Evolutionary conservation across 2,888 invertebrate species (phyloP).

Genomic region (Pristionchus entomophagus): DNA sequence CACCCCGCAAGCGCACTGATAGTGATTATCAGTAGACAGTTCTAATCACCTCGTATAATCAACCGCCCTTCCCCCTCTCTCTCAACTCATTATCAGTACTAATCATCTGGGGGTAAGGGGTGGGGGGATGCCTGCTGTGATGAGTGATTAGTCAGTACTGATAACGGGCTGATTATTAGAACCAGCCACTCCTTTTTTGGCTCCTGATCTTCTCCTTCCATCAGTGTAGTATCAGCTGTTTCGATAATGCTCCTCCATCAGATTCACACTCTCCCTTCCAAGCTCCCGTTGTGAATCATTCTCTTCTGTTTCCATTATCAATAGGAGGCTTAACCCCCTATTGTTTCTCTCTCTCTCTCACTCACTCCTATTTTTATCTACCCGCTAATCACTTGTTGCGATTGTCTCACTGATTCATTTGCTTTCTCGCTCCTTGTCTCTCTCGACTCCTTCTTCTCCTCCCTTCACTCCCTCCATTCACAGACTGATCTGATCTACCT

Average conservation of each 20-base stretch:
- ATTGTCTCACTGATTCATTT: neutral
- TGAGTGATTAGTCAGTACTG: neutral
- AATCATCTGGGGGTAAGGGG: neutral
- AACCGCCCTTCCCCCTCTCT: neutral
- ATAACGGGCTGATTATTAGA: neutral
- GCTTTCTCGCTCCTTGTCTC: neutral
- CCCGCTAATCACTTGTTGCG: neutral
- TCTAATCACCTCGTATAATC: neutral
- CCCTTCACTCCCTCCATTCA: no score
- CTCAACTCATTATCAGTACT: neutral
- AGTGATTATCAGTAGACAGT: neutral
- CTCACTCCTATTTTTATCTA: neutral
- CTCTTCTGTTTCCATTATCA: neutral
- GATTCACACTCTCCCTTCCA: neutral
- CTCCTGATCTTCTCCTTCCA: no score
- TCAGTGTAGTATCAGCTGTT: no score
- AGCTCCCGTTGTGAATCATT: neutral
- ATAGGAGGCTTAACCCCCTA: conserved; percentile 15
- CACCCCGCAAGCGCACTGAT: neutral
- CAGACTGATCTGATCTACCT: neutral
- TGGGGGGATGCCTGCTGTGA: neutral
- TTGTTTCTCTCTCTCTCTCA: neutral
- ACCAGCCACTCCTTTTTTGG: neutral
- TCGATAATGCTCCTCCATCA: no score
- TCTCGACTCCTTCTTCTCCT: neutral